Percentiles rank a stretch among this genome's conserved stretches.
phyloP scores from a whole-genome alignment of 2,113 vertebrate genomes.

The Nycticorax nycticorax region DNA sequence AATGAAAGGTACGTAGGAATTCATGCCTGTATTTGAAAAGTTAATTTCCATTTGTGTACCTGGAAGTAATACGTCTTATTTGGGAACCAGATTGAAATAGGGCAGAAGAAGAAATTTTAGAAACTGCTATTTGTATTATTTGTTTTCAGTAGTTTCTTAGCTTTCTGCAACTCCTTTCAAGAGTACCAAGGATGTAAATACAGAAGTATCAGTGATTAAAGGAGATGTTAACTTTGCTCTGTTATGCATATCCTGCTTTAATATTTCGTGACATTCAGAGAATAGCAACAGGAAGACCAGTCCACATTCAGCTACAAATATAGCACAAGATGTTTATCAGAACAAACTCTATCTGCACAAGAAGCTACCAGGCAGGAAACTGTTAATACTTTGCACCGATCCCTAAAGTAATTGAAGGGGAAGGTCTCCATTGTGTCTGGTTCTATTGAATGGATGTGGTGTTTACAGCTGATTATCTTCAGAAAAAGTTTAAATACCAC shows the following conservation, averaged over 20 bases:
- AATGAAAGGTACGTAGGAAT: background rate
- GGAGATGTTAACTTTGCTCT: conserved; percentile 1
- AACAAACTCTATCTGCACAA: conserved; percentile 67
- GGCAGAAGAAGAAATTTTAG: background rate
- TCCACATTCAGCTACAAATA: conserved; percentile 64
- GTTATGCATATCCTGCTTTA: conserved; percentile 50
- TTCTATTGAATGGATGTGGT: background rate
- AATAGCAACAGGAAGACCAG: conserved; percentile 73
- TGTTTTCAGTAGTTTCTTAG: background rate
- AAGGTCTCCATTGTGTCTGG: conserved; percentile 75
- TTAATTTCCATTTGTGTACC: background rate
- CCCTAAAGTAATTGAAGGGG: conserved; percentile 78
- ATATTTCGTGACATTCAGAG: conserved; percentile 25
- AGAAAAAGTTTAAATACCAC: conserved; percentile 50
- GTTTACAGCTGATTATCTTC: conserved; percentile 79
- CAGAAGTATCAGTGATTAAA: conserved; percentile 1
- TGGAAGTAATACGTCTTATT: background rate
- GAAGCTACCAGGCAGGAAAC: conserved; percentile 77
- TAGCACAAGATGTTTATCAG: conserved; percentile 80
- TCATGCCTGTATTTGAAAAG: background rate
- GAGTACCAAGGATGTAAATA: background rate
- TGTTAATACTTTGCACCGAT: conserved; percentile 71
- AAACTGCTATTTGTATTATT: background rate
- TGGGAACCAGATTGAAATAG: background rate
- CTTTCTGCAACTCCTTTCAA: background rate